Evolutionary conservation across 2,113 vertebrate species (phyloP), one percentile per base, ranked within the genome.

Genomic region (Okapia johnstoni): DNA sequence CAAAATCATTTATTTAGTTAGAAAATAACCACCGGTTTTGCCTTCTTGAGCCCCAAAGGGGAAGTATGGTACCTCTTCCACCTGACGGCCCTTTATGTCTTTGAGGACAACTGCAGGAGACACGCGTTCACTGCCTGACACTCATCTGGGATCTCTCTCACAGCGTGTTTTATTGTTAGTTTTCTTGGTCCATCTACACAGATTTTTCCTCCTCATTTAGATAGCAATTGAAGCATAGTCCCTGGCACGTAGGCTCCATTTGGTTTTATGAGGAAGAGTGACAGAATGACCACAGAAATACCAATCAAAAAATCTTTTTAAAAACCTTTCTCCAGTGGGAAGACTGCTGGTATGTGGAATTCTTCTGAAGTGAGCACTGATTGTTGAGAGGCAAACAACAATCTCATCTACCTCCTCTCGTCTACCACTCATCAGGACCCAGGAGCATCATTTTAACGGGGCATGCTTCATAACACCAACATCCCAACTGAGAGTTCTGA

Each of bases 231-330:
- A 96, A 90, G 83, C 93, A 73, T 36, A 63, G 79, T 48, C 94
- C 46, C 93, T 48, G 70, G 57, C 50, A 87, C 57, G 13, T 10
- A 50, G 52, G 77, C 60, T 70, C 95, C 57, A 89, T 84, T 92
- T 95, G 83, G 60, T 58, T 92, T 96, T 84, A 93, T 2, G 90
- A 77, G 30, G 15, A 3, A 66, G 17, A 90, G 17, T 63, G 36
- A 46, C 86, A 96, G 60, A 88, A 96, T 43, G 76, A 84, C 81
- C 89, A 86, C n/a, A 91, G 33, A 93, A 96, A 89, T 63, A 73
- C 23, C 79, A n/a, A 80, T n/a, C 76, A 77, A 88, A 48, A 87
- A 33, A 66, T 80, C 28, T 92, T 94, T 77, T 88, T 92, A 52
- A 93, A 95, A n/a, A 92, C 13, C n/a, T 76, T 90, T 80, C 57